Base-by-base conservation (phyloP, 2,113 vertebrate genomes). In the Callorhinus ursinus region DNA sequence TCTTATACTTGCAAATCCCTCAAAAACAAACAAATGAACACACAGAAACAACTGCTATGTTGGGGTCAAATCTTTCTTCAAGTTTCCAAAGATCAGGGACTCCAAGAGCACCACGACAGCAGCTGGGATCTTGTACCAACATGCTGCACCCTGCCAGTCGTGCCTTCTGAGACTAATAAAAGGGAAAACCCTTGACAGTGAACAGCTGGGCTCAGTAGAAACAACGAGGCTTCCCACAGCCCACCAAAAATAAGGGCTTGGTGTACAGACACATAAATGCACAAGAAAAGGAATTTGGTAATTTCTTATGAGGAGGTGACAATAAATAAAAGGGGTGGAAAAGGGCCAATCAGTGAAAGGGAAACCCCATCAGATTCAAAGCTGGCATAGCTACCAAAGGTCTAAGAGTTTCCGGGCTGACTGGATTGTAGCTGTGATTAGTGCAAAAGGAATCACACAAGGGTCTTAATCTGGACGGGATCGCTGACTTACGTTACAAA, bases 131-230 rank as follows among this genome's bases (percentile, higher is more conserved):
- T 97, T 98, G 95, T 93, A 98, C 69, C 94, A 97, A 98, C 92
- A 95, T 28, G 63, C 72, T 95, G 87, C 92, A 95, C 93, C 49
- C 97, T 95, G 96, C 97, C 96, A 97, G 96, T 80, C 96, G 71
- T 21, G 19, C 97, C 98, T 98, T 96, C 96, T 94, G 98, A 98
- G 88, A 67, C 98, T 98, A 99, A 99, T 98, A 98, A 99, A 99
- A 98, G 97, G 98, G 97, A 98, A 95, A 97, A 97, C 97, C 96
- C 97, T 98, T 98, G 98, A 99, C 98, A 98, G 98, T 51, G 96
- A 99, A 98, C 98, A 99, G 98, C 97, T 98, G 98, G 98, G 96
- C 87, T 98, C 19, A 3, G 87, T 92, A 90, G 98, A 95, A 86
- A 97, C 49, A 82, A 77, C 69, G 31, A 89, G 96, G 98, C 93